Conservation (phyloP, 2,797 vertebrate species). For the Pseudochaenichthys georgianus region DNA sequence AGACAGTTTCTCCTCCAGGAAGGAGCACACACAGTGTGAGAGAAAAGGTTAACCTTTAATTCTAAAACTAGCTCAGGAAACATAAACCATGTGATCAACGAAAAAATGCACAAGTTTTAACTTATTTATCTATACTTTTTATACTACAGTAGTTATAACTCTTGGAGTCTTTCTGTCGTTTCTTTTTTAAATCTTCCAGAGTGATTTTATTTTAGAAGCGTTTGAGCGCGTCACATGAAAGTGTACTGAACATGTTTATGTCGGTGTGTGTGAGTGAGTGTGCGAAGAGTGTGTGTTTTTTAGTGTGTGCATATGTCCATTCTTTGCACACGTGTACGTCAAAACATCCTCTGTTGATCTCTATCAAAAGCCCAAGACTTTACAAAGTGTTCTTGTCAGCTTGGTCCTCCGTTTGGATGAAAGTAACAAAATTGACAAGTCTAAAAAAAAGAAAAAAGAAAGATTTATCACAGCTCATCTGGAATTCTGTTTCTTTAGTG, state of each 20-base stretch:
- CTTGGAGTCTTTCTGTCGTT: conserved; percentile 94
- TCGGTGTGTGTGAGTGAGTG: conserved; percentile 50
- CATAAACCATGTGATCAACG: conserved; percentile 97
- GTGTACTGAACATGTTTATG: conserved; percentile 71
- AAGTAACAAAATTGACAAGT: conserved; percentile 96
- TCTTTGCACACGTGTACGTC: conserved; percentile 66
- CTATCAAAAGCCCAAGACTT: conserved; percentile 95
- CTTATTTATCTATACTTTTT: conserved; percentile 99
- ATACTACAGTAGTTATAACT: conserved; percentile 99
- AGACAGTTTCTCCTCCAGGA: conserved; percentile 97
- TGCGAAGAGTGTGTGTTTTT: conserved; percentile 51
- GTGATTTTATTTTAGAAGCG: conserved; percentile 83
- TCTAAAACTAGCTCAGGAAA: conserved; percentile 99
- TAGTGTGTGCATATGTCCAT: conserved; percentile 63
- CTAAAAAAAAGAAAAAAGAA: conserved; percentile 55
- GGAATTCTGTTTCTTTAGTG: conserved; percentile 93
- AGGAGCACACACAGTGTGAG: conserved; percentile 99
- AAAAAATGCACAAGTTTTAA: conserved; percentile 99
- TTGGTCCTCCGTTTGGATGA: conserved; percentile 91
- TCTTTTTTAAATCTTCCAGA: conserved; percentile 87
- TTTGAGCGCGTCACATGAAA: conserved; percentile 71
- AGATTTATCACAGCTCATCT: conserved; percentile 97
- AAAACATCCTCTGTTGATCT: conserved; percentile 85
- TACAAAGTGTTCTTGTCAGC: conserved; percentile 95
- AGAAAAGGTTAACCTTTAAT: conserved; percentile 91